Conservation (phyloP, 2,888 invertebrate genomes). For the Morpho deidamia region DNA sequence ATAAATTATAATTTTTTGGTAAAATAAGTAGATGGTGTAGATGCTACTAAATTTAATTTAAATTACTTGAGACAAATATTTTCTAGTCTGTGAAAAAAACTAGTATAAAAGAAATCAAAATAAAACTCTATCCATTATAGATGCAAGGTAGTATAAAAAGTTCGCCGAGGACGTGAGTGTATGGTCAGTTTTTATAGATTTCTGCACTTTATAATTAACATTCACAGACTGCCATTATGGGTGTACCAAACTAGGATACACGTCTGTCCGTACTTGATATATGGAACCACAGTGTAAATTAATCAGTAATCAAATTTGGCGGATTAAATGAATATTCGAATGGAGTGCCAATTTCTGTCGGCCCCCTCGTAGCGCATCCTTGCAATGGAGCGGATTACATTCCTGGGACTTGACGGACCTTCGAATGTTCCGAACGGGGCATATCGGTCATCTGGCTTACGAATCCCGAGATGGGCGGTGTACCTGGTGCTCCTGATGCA, state of each 20-base stretch:
- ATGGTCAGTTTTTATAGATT: conserved; percentile 14
- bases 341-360: too few relatives aligned
- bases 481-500: too few relatives aligned
- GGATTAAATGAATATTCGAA: too few relatives aligned
- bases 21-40: too few relatives aligned
- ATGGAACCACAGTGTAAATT: not conserved
- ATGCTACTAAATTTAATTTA: too few relatives aligned
- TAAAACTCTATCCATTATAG: not conserved
- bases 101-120: not conserved
- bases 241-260: conserved; percentile 19
- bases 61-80: not conserved
- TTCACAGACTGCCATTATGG: conserved; percentile 13
- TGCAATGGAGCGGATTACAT: too few relatives aligned
- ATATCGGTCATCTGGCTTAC: too few relatives aligned
- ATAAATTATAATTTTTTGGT: too few relatives aligned
- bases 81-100: not conserved
- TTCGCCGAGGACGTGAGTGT: not conserved
- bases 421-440: too few relatives aligned
- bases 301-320: not conserved
- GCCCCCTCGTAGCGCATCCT: too few relatives aligned
- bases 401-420: too few relatives aligned
- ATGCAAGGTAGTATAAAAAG: not conserved
- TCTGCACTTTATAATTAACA: conserved; percentile 15
- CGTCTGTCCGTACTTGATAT: conserved; percentile 2
- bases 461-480: too few relatives aligned